These are phyloP conservation scores for Eptatretus burgeri DNA, from an alignment of 2,113 vertebrate species.

Conservation along the genomic window DNA sequence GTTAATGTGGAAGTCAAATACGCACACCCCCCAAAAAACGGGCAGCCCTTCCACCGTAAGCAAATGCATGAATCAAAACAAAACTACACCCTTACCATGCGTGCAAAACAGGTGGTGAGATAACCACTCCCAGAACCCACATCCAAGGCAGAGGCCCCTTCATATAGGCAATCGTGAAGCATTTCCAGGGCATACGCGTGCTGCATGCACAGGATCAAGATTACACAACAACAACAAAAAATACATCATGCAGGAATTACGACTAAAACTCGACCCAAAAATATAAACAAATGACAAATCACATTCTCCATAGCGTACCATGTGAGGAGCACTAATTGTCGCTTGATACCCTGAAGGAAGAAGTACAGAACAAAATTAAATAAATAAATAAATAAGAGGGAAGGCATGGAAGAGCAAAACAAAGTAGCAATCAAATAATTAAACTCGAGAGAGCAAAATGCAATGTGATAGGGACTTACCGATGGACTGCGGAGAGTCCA, in stretches of 20 bases:
- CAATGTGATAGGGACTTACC: neutral
- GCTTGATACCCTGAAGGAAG: neutral
- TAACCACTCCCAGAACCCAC: slow-evolving; percentile 6
- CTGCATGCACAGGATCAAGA: neutral
- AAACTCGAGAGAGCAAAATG: too few species aligned
- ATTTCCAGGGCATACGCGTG: slow-evolving; percentile 5
- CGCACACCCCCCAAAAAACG: too few species aligned
- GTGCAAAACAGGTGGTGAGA: neutral
- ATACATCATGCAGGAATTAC: too few species aligned
- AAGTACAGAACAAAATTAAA: neutral
- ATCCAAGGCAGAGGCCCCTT: slow-evolving; percentile 1
- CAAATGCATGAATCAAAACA: too few species aligned
- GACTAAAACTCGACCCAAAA: too few species aligned
- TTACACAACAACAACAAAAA: too few species aligned
- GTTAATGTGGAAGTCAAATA: too few species aligned
- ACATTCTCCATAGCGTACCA: neutral
- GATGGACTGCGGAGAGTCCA: slow-evolving; percentile 4
- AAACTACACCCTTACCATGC: neutral
- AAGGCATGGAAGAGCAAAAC: too few species aligned
- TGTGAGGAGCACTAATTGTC: slow-evolving; percentile 2
- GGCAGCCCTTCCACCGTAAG: too few species aligned
- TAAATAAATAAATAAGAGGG: neutral
- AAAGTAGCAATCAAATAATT: too few species aligned
- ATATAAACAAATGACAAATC: too few species aligned
- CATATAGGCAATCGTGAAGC: neutral